Conservation (phyloP, 2,888 invertebrate genomes). For the Oscheius sp. region DNA sequence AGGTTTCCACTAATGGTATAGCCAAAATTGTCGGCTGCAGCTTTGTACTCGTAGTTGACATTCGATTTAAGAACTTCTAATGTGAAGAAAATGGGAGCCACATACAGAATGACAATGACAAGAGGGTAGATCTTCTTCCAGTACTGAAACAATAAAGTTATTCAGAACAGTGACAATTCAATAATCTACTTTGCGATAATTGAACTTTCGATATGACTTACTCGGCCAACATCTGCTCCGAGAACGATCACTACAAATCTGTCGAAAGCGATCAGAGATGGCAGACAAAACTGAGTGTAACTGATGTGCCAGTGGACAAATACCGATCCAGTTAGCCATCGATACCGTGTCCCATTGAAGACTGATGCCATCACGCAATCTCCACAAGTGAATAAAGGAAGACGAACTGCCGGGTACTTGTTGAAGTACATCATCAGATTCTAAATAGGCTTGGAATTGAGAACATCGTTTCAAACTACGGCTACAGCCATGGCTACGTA, state of each 20-base stretch:
- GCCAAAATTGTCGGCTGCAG: constrained; percentile 4
- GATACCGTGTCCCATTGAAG: background rate
- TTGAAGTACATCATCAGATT: constrained; percentile 15
- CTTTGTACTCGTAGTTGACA: background rate
- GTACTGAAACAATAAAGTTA: background rate
- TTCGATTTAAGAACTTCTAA: background rate
- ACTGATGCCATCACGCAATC: background rate
- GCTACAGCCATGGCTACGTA: constrained; percentile 1
- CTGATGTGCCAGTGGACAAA: constrained; percentile 17
- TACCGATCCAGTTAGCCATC: background rate
- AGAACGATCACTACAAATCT: constrained; percentile 12
- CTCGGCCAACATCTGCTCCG: background rate
- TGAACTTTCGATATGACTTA: background rate
- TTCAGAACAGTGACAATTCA: background rate
- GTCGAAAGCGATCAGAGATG: constrained; percentile 10
- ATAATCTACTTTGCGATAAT: background rate
- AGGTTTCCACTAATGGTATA: background rate
- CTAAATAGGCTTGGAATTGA: background rate
- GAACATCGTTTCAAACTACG: background rate
- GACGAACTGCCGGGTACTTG: constrained; percentile 7
- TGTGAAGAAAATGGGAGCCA: background rate
- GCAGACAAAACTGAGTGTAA: constrained; percentile 10
- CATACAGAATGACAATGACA: background rate
- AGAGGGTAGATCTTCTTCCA: constrained; percentile 6
- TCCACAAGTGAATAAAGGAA: constrained; percentile 11